Conservation (phyloP, 2,113 vertebrate species). For the Miniopterus natalensis region DNA sequence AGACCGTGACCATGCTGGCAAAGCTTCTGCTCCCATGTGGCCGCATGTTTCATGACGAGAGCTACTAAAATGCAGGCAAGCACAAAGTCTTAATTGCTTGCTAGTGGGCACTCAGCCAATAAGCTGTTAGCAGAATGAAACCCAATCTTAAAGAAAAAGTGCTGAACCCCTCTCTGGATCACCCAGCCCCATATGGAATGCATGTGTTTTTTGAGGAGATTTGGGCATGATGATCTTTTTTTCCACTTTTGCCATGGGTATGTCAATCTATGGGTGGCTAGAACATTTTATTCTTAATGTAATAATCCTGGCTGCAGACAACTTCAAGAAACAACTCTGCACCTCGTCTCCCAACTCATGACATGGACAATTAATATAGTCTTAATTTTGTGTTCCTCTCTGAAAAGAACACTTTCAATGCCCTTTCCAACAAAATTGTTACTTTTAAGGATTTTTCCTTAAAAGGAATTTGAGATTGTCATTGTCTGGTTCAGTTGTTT, state of each 20-base stretch:
- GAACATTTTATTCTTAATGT: slow-evolving; percentile 37
- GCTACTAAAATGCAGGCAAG: slow-evolving; percentile 81
- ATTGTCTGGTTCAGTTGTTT: not conserved
- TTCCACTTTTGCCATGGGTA: slow-evolving; percentile 7
- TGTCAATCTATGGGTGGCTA: slow-evolving; percentile 43
- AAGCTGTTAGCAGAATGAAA: slow-evolving; percentile 82
- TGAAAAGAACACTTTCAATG: not conserved
- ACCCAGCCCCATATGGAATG: slow-evolving; percentile 73
- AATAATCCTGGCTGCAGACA: slow-evolving; percentile 43
- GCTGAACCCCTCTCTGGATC: slow-evolving; percentile 72
- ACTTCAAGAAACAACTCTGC: not conserved
- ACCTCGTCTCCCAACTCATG: not conserved
- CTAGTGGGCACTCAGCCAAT: slow-evolving; percentile 74
- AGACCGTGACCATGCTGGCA: slow-evolving; percentile 75
- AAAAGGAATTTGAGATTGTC: not conserved
- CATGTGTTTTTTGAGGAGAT: slow-evolving; percentile 66
- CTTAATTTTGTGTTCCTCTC: not conserved
- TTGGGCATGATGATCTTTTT: slow-evolving; percentile 60
- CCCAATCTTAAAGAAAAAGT: slow-evolving; percentile 80
- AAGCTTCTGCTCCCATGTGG: slow-evolving; percentile 74
- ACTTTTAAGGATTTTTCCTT: not conserved
- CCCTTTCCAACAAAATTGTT: not conserved
- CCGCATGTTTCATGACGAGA: slow-evolving; percentile 75
- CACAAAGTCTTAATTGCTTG: slow-evolving; percentile 82
- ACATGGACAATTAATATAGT: not conserved